phyloP scores from a whole-genome alignment of 2,888 invertebrate genomes.

The Cantharis flavilabris region DNA sequence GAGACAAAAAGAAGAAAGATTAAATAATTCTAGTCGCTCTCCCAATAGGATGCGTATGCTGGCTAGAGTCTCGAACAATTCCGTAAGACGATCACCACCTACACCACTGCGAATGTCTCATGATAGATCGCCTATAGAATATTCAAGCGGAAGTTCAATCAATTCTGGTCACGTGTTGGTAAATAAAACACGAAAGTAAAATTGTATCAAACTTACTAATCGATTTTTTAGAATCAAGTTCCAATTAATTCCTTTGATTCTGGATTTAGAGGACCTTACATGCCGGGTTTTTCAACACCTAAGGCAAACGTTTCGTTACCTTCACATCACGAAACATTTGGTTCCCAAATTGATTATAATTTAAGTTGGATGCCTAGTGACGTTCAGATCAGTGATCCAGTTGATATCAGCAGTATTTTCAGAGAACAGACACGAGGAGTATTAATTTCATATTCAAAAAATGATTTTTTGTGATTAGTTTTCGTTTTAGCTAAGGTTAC shows the following conservation, averaged over 20 bases:
- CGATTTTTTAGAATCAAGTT: neutral
- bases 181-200: neutral
- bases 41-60: neutral
- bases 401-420: conserved; percentile 6
- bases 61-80: neutral
- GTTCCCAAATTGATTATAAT: conserved; percentile 18
- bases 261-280: neutral
- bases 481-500: neutral
- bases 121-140: neutral
- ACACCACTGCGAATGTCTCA: neutral
- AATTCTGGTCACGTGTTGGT: neutral
- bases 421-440: neutral
- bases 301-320: neutral
- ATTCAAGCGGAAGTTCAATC: neutral
- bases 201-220: neutral
- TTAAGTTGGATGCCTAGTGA: conserved; percentile 9
- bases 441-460: neutral
- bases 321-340: conserved; percentile 7
- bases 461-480: neutral
- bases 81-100: neutral
- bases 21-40: neutral
- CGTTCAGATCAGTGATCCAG: neutral
- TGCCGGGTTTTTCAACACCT: conserved; percentile 10
- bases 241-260: neutral
- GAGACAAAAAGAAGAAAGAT: neutral